Percentiles rank a stretch among this genome's conserved stretches.
Evolutionary conservation across 92 coral and sea anemone species (phyloP).

Genomic region (Paramuricea clavata): DNA sequence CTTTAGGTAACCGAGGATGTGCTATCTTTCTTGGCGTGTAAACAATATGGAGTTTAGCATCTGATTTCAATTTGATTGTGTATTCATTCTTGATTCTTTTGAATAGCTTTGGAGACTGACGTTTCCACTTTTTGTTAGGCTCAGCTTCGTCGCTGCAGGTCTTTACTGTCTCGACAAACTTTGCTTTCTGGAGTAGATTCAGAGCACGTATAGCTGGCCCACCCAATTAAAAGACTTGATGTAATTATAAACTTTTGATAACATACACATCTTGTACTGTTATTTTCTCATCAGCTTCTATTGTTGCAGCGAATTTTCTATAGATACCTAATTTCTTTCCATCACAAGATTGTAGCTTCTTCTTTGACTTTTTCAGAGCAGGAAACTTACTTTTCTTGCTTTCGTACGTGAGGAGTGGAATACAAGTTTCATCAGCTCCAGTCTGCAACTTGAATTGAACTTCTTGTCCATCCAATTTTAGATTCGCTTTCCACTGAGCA

Average conservation of each 20-base stretch:
- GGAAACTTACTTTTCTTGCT: too few relatives aligned
- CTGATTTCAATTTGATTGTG: conserved; percentile 13
- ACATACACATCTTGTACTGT: conserved; percentile 30
- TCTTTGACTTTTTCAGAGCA: too few relatives aligned
- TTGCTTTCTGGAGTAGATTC: neutral
- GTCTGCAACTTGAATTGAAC: too few relatives aligned
- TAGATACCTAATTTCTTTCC: conserved; percentile 3
- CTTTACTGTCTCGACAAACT: conserved; percentile 5
- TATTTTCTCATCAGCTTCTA: neutral
- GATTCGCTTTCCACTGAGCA: too few relatives aligned
- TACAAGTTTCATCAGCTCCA: too few relatives aligned
- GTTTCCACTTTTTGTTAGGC: neutral
- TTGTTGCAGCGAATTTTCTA: conserved; percentile 4
- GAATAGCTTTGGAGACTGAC: conserved; percentile 9
- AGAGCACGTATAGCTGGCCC: conserved; percentile 29
- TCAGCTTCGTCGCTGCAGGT: neutral
- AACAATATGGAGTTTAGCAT: conserved; percentile 5
- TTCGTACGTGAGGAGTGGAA: too few relatives aligned
- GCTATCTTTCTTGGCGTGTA: conserved; percentile 11
- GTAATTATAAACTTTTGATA: conserved; percentile 26
- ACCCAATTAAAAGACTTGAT: conserved; percentile 16
- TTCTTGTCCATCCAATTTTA: too few relatives aligned
- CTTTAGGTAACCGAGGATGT: conserved; percentile 19
- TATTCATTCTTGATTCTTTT: conserved; percentile 24
- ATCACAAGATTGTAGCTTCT: conserved; percentile 17